Evolutionary conservation across 2,797 vertebrate genomes (phyloP).

Genomic region (Micromesistius poutassou): DNA sequence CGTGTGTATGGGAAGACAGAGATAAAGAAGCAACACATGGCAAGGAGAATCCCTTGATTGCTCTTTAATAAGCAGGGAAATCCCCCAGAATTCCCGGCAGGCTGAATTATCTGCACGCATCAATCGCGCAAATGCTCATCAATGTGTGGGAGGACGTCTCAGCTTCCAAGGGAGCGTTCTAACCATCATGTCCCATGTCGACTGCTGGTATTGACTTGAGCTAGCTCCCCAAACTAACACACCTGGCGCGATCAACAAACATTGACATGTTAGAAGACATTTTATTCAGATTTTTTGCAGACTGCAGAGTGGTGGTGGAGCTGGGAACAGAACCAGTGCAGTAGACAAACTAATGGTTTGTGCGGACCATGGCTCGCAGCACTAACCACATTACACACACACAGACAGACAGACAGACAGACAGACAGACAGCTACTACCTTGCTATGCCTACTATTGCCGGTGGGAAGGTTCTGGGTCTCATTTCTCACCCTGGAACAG

Average conservation of each 20-base stretch:
- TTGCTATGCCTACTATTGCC: too few species aligned
- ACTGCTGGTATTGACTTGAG: background rate
- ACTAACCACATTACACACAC: background rate
- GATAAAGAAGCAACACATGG: background rate
- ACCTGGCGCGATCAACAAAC: background rate
- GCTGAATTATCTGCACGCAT: background rate
- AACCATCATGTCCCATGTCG: background rate
- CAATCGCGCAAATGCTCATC: conserved; percentile 8
- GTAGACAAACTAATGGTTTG: background rate
- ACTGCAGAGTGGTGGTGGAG: background rate
- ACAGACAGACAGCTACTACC: background rate
- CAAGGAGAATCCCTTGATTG: background rate
- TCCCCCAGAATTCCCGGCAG: background rate
- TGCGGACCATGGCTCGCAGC: background rate
- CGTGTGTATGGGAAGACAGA: background rate
- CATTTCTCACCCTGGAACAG: background rate
- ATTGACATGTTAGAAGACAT: background rate
- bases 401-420: background rate
- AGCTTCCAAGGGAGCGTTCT: background rate
- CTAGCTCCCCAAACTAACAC: background rate
- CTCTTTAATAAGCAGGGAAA: background rate
- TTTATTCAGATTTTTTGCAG: background rate
- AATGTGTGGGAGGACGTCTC: conserved; percentile 3
- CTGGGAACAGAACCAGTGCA: background rate
- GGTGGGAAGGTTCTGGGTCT: background rate